Evolutionary conservation across 2,113 vertebrate genomes (phyloP), one percentile per base, ranked within the genome.

Genomic region (Cavia aperea): DNA sequence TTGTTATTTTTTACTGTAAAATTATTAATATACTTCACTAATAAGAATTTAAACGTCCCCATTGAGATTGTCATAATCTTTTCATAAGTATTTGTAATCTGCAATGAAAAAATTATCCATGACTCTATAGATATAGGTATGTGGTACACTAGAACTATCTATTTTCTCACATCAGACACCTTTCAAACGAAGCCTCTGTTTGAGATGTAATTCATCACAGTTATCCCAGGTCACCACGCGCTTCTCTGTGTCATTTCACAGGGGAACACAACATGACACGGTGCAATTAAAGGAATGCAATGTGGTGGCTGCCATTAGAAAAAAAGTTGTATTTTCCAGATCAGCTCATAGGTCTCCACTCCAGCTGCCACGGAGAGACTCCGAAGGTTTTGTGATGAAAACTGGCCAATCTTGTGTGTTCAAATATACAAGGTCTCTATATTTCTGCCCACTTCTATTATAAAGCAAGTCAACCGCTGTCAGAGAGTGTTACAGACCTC

Each of bases 131-230:
- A 92, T 92, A 96, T 93, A 94, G 95, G 91, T 93, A 46, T 79
- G 62, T 92, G 81, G 66, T 83, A 78, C 93, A 36, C 62, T 93
- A 91, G 81, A 96, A 96, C 95, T 97, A 95, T 90, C 90, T 97
- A 90, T 83, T 95, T 83, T 7, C 39, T 58, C 56, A 93, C 84
- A 95, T 96, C 95, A 96, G 93, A 96, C 85, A 89, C 93, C 81
- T 97, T 97, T 97, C 96, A 97, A 97, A 97, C 96, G 90, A 92
- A 78, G 92, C 87, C 93, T 97, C 97, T 97, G 92, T 96, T 97
- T 33, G 66, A 87, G 96, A 97, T 95, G 97, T 95, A 98, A 98
- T 98, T 98, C 96, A 98, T 98, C 98, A 98, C 97, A 95, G 96
- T 98, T 98, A 98, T 97, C 96, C 95, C 95, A 97, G 96, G 97